Evolutionary conservation across 1,140 invertebrate species (phyloP), one percentile per base, ranked within the genome.

Genomic region (Euura lappo): DNA sequence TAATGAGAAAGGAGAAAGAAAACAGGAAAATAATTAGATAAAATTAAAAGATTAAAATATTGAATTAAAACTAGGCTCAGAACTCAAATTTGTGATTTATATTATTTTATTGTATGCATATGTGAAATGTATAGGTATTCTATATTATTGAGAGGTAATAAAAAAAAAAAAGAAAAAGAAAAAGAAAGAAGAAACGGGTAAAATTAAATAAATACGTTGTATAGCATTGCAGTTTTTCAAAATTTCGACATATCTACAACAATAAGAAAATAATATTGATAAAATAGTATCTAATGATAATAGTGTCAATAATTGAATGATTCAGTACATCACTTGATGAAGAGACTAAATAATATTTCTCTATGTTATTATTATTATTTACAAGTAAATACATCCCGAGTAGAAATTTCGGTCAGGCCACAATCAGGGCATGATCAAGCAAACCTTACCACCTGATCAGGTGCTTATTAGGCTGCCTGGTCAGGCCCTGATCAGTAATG

Each of bases 61-160:
- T 28, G 28, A 28, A 28, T 28, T 28, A 28, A 28, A 11, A 60
- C 51, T 60, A 60, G 51, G 51, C 51, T 60, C 51, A 60, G 51
- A 60, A 60, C 51, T 60, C 51, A 11, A n/a, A 60, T 60, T 60
- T 60, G 4, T 60, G 51, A 60, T 4, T 60, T 60, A 60, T 60
- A 60, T 60, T 60, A 60, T 60, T 60, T 60, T 60, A 60, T 60
- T 60, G 51, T 60, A 60, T 60, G 51, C 8, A 60, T 60, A 60
- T 60, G 51, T 60, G 51, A 60, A 60, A 60, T 60, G 51, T 60
- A 60, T 60, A 60, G 51, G 51, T 60, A 60, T 28, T 60, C 51
- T 60, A 60, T 60, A 60, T 60, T 60, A n/a, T 28, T 28, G 28
- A 28, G 28, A 28, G 28, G 28, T 28, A 28, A 28, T 1, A 28